Evolutionary conservation across 2,113 vertebrate genomes (phyloP), one percentile per base, ranked within the genome.

Genomic region (Chelonoidis abingdonii): DNA sequence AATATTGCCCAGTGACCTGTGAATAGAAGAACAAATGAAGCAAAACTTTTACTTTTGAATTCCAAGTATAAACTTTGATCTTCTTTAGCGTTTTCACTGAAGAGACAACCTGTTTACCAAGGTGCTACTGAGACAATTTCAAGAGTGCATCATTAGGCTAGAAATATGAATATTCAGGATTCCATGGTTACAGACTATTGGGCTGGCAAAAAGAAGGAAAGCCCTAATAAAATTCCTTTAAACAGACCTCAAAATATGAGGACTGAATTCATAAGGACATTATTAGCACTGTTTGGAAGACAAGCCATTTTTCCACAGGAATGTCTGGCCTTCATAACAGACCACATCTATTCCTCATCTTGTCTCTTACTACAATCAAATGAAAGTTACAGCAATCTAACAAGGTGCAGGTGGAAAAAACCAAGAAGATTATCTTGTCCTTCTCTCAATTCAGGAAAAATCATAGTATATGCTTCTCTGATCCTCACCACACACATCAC

Each of bases 371-470:
- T 44, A 78, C 6, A 47, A 29, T 47, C 3, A 54, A 89, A 25
- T 21, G 86, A 69, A 56, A 86, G 81, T 80, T 91, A 80, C 59
- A 95, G 31, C 38, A 49, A 72, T 62, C 52, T 91, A 82, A 1
- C 0, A 3, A 80, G 21, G 17, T 72, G n/a, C 35, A 92, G 62
- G 91, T 44, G 84, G 83, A 84, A 92, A 78, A 86, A 54, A 44
- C 89, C 92, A 16, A 95, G 83, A 83, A 89, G 62, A 88, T 22
- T 38, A 89, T 79, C 62, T 84, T 49, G 21, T 69, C 35, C 65
- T 38, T 41, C 53, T 83, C 72, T 90, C 10, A 93, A 88, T 19
- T 84, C 49, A 83, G 10, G 57, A 92, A 93, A 81, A 92, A 91
- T 84, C 53, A 91, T 25, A 83, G 35, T 92, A 53, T 53, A 2